Evolutionary conservation across 2,888 invertebrate genomes (phyloP).

Genomic region (Drosophila prostipennis): DNA sequence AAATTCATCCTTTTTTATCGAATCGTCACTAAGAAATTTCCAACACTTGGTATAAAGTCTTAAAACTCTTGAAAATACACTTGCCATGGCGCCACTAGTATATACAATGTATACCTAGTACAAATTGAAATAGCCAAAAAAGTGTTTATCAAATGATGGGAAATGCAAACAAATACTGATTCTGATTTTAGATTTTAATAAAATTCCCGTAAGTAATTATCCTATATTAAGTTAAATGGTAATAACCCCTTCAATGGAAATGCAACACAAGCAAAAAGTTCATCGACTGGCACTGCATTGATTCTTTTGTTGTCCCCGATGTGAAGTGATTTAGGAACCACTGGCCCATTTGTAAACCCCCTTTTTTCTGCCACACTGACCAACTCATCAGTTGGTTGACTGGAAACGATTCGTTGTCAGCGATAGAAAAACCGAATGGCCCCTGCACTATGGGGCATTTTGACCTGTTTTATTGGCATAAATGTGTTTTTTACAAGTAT

Average conservation of each 20-base stretch:
- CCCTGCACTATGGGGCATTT: too few relatives aligned
- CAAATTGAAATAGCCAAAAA: background rate
- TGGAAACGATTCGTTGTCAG: slow-evolving; percentile 23
- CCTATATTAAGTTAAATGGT: background rate
- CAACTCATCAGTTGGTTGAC: slow-evolving; percentile 44
- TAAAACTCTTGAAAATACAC: slow-evolving; percentile 5
- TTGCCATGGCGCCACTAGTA: slow-evolving; percentile 15
- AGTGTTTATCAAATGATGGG: background rate
- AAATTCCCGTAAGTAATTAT: background rate
- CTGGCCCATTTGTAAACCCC: slow-evolving; percentile 25
- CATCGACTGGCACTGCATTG: slow-evolving; percentile 23
- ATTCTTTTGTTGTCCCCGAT: slow-evolving; percentile 37
- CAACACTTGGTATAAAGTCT: background rate
- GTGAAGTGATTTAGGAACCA: slow-evolving; percentile 48
- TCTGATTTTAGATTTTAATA: background rate
- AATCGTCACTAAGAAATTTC: background rate
- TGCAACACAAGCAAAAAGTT: slow-evolving; percentile 2
- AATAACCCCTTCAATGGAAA: background rate
- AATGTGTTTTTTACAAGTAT: too few relatives aligned
- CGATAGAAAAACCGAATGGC: slow-evolving; percentile 3
- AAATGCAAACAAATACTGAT: background rate
- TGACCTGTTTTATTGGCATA: too few relatives aligned
- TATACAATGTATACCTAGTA: background rate
- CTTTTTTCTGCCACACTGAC: slow-evolving; percentile 35
- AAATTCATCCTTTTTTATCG: background rate